Base-by-base conservation (phyloP, 2,113 vertebrate genomes). In the Arenaria interpres region DNA sequence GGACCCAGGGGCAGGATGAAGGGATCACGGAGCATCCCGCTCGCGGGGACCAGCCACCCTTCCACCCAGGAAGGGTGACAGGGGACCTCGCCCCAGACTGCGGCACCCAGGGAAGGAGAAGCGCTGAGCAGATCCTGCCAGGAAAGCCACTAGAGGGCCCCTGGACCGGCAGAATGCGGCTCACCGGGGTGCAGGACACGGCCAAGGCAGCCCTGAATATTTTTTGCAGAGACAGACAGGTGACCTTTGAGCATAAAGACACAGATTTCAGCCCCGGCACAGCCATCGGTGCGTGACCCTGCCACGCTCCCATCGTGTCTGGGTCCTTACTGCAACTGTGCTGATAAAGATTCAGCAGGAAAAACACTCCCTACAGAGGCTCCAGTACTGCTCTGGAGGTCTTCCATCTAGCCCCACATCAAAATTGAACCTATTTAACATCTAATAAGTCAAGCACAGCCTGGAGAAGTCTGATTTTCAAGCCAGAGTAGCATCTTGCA, bases 401-500 rank as follows among this genome's bases (percentile, higher is more conserved):
- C 75, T 75, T 73, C 86, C 84, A 57, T 41, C 45, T 7, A 62
- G 32, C 67, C 50, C 50, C 33, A 6, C 53, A 92, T 18, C 67
- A 45, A 80, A 69, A n/a, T 57, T 1, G 35, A 93, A 80, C 74
- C 91, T 79, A 30, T 73, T 89, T 74, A 73, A 66, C 71, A 59
- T 88, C 97, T 30, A 76, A 37, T 66, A 74, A 95, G 84, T 63
- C 89, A 74, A 96, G 81, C 87, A 6, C 89, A 93, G 84, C 66
- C 81, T 46, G 89, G 45, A 92, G 84, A 88, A 92, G 89, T 71
- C 94, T 95, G 91, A 59, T 96, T 97, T 94, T 80, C 84, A 53
- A 97, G 97, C 95, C 96, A 96, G 96, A 92, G 95, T 35, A 94
- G 94, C 96, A 97, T 97, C 92, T 94, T 97, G 96, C 96, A 66